These are phyloP conservation scores for Monopis laevigella DNA, from an alignment of 2,888 invertebrate species.

Conservation along the genomic window DNA sequence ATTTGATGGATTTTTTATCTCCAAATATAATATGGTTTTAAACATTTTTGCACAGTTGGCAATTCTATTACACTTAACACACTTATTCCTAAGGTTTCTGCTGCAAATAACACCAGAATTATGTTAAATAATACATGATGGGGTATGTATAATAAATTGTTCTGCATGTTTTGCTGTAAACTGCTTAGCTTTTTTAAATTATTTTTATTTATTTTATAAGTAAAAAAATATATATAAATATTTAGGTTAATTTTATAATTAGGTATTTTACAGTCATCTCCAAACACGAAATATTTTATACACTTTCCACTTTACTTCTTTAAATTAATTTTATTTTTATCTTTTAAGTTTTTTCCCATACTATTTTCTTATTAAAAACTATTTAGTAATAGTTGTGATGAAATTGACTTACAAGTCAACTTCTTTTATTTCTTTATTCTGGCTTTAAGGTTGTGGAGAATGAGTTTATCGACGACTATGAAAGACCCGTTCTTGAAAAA, in stretches of 20 bases:
- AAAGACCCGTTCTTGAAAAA: conserved; percentile 77
- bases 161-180: conserved; percentile 24
- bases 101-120: conserved; percentile 1
- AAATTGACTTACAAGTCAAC: not conserved
- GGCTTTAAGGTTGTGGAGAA: conserved; percentile 50
- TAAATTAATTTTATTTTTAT: not conserved
- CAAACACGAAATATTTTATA: not conserved
- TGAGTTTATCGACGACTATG: conserved; percentile 74
- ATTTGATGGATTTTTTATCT: not conserved
- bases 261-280: not conserved
- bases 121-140: too few species aligned
- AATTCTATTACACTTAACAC: not conserved
- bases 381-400: not conserved
- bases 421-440: not conserved
- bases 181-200: conserved; percentile 34
- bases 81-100: not conserved
- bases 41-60: not conserved
- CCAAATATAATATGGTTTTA: not conserved
- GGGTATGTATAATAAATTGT: conserved; percentile 21
- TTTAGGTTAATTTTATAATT: conserved; percentile 20
- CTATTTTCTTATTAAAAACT: not conserved
- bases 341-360: not conserved
- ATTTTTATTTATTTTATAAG: too few species aligned
- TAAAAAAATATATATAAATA: too few species aligned
- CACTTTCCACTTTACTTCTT: conserved; percentile 1